Evolutionary conservation across 2,113 vertebrate genomes (phyloP).

Genomic region (Galbula dea): DNA sequence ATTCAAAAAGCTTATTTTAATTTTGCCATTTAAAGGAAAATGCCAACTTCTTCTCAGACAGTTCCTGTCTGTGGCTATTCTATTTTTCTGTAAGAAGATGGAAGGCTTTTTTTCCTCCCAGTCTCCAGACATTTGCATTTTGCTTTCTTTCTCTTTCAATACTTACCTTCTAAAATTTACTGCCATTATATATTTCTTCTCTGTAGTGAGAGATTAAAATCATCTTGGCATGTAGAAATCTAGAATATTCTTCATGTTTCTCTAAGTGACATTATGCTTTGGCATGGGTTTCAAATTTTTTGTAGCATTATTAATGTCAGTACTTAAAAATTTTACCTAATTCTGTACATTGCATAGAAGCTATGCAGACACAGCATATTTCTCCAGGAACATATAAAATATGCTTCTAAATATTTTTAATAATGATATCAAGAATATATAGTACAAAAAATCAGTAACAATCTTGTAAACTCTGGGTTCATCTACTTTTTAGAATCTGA

Average conservation of each 20-base stretch:
- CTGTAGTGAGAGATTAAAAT: slow-evolving; percentile 1
- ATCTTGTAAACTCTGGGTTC: background rate
- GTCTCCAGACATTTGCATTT: background rate
- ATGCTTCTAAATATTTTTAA: background rate
- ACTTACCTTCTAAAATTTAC: slow-evolving; percentile 17
- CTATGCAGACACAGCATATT: background rate
- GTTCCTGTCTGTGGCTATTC: background rate
- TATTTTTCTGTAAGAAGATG: background rate
- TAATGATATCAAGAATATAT: background rate
- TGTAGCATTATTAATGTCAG: background rate
- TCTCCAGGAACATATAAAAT: background rate
- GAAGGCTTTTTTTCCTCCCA: background rate
- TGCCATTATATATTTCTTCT: background rate
- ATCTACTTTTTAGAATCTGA: background rate
- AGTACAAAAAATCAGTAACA: background rate
- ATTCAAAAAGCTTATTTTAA: slow-evolving; percentile 9
- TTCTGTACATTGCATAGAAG: background rate
- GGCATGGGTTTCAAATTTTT: background rate
- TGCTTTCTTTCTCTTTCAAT: background rate
- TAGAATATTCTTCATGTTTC: background rate
- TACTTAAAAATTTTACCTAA: background rate
- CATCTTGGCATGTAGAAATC: slow-evolving; percentile 8
- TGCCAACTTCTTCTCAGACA: background rate
- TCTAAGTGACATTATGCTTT: background rate
- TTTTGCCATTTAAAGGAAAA: slow-evolving; percentile 5